Percentiles rank a stretch among this genome's conserved stretches.
Conservation (phyloP, 2,888 invertebrate genomes). For the Drosophila picticornis region DNA sequence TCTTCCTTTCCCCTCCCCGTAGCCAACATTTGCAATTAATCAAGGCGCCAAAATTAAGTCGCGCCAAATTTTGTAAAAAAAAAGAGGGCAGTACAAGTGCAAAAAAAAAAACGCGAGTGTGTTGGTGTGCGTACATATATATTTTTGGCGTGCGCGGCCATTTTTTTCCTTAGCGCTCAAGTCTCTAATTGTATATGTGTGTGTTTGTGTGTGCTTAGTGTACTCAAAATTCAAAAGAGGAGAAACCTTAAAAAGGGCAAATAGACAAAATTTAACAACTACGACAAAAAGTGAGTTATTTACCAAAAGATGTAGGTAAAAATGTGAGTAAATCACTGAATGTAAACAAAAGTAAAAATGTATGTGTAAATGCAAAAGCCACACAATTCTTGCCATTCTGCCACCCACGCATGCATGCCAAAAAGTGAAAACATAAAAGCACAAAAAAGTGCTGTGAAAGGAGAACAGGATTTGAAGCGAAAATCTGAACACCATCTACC, state of each 20-base stretch:
- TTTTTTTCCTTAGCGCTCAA: constrained; percentile 76
- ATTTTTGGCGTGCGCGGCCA: constrained; percentile 83
- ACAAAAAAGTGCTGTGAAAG: constrained; percentile 17
- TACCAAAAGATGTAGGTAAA: constrained; percentile 2
- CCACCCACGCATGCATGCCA: background rate
- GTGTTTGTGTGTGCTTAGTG: constrained; percentile 45
- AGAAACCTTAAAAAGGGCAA: constrained; percentile 58
- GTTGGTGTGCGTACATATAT: constrained; percentile 56
- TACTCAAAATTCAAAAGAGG: constrained; percentile 53
- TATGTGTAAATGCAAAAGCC: constrained; percentile 19
- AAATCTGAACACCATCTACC: constrained; percentile 7
- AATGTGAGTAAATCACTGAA: constrained; percentile 54
- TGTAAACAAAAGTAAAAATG: constrained; percentile 38
- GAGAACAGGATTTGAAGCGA: constrained; percentile 14
- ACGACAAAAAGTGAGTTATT: constrained; percentile 19
- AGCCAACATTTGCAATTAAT: constrained; percentile 33
- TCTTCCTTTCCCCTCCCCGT: background rate
- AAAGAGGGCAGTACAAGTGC: constrained; percentile 69
- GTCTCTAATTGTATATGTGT: constrained; percentile 41
- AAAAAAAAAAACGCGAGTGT: constrained; percentile 52
- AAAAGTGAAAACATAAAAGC: constrained; percentile 44
- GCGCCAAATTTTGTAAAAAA: constrained; percentile 57
- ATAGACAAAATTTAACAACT: constrained; percentile 42
- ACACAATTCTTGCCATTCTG: constrained; percentile 8
- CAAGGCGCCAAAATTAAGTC: constrained; percentile 52